Evolutionary conservation across 1,140 invertebrate genomes (phyloP).

Genomic region (Drosophila carrolli): DNA sequence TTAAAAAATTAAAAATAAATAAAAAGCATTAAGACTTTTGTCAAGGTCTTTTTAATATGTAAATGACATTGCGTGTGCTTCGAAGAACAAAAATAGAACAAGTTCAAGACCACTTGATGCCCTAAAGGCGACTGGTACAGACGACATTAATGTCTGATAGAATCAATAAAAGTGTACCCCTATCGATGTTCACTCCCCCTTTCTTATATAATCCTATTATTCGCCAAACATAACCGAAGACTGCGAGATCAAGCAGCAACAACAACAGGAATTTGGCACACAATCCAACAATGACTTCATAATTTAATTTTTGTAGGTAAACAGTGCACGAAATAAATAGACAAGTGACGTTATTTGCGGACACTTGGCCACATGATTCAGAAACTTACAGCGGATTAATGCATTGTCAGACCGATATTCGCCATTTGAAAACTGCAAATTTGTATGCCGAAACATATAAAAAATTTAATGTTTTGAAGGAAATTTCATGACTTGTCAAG

Average conservation of each 20-base stretch:
- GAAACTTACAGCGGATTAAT: constrained; percentile 17
- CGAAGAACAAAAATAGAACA: constrained; percentile 27
- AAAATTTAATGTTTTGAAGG: constrained; percentile 1
- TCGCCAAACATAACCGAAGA: constrained; percentile 18
- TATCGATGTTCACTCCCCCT: background rate
- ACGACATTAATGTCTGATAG: constrained; percentile 16
- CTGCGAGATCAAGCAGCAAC: constrained; percentile 6
- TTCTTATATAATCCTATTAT: constrained; percentile 17
- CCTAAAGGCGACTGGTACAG: constrained; percentile 30
- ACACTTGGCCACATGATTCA: constrained; percentile 38
- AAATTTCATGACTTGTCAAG: constrained; percentile 11
- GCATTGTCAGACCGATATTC: constrained; percentile 1
- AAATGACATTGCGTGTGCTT: constrained; percentile 32
- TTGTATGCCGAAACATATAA: background rate
- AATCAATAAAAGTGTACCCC: constrained; percentile 25
- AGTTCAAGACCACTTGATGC: constrained; percentile 25
- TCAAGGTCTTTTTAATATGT: constrained; percentile 10
- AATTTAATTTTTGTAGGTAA: constrained; percentile 36
- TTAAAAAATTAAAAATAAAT: constrained; percentile 27
- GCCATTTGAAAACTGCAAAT: background rate
- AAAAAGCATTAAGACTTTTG: constrained; percentile 7
- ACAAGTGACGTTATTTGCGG: constrained; percentile 55
- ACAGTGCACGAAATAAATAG: constrained; percentile 63
- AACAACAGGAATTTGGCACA: constrained; percentile 47
- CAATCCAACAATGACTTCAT: constrained; percentile 55